These are phyloP conservation scores for Kryptopterus vitreolus DNA, from an alignment of 2,797 vertebrate genomes.

Conservation along the genomic window DNA sequence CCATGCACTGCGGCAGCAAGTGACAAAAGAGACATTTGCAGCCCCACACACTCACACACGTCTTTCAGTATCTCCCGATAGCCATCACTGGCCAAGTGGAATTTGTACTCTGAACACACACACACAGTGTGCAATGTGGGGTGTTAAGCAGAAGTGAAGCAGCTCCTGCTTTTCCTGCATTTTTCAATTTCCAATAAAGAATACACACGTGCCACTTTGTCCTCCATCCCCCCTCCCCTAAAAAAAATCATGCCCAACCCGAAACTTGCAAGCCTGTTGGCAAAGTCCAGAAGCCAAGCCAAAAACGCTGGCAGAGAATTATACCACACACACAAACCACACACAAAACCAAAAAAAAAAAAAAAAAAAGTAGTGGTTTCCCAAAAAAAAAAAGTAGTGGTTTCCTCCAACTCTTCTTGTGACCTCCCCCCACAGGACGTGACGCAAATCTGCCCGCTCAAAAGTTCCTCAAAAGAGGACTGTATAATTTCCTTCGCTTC, in stretches of 20 bases:
- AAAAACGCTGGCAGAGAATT: constrained; percentile 20
- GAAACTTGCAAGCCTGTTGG: constrained; percentile 13
- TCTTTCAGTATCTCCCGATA: constrained; percentile 23
- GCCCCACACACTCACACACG: constrained; percentile 5
- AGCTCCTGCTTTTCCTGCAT: not conserved
- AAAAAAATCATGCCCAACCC: constrained; percentile 14
- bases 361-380: constrained; percentile 35
- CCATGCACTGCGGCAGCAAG: constrained; percentile 9
- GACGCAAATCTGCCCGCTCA: constrained; percentile 43
- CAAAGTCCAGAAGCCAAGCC: constrained; percentile 30
- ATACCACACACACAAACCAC: constrained; percentile 38
- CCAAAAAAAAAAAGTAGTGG: constrained; percentile 14
- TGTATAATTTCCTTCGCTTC: constrained; percentile 27
- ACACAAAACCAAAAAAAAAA: constrained; percentile 39
- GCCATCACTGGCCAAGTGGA: not conserved
- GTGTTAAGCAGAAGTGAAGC: constrained; percentile 41
- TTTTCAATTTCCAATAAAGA: constrained; percentile 17
- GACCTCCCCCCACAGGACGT: constrained; percentile 43
- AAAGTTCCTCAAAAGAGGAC: constrained; percentile 47
- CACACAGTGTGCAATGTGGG: constrained; percentile 11
- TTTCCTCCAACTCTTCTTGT: constrained; percentile 34
- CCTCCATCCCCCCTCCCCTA: not conserved
- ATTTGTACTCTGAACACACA: constrained; percentile 25
- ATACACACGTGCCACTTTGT: constrained; percentile 23
- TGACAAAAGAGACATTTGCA: constrained; percentile 19